Evolutionary conservation across 2,113 vertebrate genomes (phyloP).

Genomic region (Phoxinus phoxinus): DNA sequence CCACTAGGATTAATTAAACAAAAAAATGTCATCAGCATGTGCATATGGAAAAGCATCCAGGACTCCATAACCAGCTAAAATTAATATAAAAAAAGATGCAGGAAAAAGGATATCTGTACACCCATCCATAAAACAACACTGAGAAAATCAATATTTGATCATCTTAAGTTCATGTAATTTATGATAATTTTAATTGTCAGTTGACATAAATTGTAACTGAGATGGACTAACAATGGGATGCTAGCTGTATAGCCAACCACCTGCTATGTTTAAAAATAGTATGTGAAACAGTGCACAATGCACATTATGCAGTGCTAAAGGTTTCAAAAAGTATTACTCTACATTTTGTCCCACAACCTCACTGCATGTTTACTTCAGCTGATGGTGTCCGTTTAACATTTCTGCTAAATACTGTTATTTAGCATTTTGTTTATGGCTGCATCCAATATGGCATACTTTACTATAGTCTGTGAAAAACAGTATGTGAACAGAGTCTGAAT

Average conservation of each 20-base stretch:
- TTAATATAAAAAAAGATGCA: neutral
- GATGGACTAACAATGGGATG: neutral
- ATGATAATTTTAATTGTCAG: too few relatives aligned
- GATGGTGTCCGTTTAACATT: neutral
- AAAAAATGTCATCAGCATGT: neutral
- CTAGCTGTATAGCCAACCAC: neutral
- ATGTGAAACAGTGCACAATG: neutral
- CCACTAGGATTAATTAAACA: constrained; percentile 21
- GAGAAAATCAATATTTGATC: neutral
- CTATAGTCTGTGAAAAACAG: too few relatives aligned
- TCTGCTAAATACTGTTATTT: neutral
- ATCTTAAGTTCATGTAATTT: neutral
- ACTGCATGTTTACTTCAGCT: neutral
- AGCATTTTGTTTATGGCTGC: neutral
- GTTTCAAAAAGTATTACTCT: neutral
- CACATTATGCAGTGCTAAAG: neutral
- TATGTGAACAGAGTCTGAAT: too few relatives aligned
- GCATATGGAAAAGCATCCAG: neutral
- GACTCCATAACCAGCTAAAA: neutral
- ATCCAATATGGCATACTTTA: too few relatives aligned
- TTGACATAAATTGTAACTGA: neutral
- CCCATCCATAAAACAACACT: neutral
- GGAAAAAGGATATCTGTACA: neutral
- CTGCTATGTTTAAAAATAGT: neutral
- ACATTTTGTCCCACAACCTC: neutral